Base-by-base conservation (phyloP, 1,140 invertebrate species). In the Pachyrhynchus sulphureomaculatus region DNA sequence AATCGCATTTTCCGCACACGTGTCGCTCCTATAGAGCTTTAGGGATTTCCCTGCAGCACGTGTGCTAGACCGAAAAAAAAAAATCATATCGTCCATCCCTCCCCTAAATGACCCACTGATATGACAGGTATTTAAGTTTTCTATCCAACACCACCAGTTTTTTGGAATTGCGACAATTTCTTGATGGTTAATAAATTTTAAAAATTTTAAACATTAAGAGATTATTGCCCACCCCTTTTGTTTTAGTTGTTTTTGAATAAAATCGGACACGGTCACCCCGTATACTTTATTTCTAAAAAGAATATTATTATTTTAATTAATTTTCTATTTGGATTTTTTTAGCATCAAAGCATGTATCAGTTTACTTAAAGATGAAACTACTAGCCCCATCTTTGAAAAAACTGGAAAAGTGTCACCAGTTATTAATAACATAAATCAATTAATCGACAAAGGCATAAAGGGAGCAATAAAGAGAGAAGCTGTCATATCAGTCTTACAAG, bases 391-490 rank as follows among this genome's bases (percentile, higher is more conserved):
- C 53, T 80, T 82, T 69, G 78, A 79, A 57, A 80, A 82, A 71
- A 79, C 75, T 52, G 77, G 74, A 29, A 81, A 80, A 69, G 52
- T 78, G 4, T 78, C 79, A 55, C 77, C 77, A 21, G 72, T 86
- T 34, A 82, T 80, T 26, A 77, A 78, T 66, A 79, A 78, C 68
- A 75, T 86, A 21, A 83, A 84, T 70, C 78, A 82, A 55, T 79
- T 92, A 58, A 79, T 91, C 52, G 83, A 84, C 61, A 84, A 86
- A 76, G 87, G 87, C 53, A 78, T 89, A 41, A 81, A 81, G 59
- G 88, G 87, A 37, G 78, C 76, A 51, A 68, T 91, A 44, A 89
- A 88, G 71, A 88, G 85, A 74, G 89, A 92, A 72, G 78, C 80
- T 59, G 83, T 88, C 42, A 77, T 89, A 20, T 77, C 81, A 56